Percentiles rank a stretch among this genome's conserved stretches.
phyloP scores from a whole-genome alignment of 2,113 vertebrate species.

The Carettochelys insculpta region DNA sequence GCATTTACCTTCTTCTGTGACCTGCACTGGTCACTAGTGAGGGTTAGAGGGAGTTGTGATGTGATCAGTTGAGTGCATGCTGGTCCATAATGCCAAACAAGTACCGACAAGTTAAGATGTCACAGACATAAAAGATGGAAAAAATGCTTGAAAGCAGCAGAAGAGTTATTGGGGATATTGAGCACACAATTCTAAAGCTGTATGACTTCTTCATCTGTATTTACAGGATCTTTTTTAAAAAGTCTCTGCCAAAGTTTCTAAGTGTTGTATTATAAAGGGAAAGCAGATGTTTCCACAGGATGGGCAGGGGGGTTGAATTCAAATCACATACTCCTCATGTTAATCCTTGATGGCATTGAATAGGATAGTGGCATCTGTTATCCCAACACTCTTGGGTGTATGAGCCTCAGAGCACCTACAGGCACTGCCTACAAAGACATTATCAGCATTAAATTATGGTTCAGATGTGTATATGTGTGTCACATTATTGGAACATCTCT shows the following conservation, averaged over 20 bases:
- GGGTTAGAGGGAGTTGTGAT: not conserved
- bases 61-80: not conserved
- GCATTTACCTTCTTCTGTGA: not conserved
- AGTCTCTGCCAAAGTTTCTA: not conserved
- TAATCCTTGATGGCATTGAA: constrained; percentile 60
- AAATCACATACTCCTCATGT: constrained; percentile 60
- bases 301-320: constrained; percentile 50
- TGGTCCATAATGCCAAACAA: accelerated
- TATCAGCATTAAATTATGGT: not conserved
- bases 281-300: constrained; percentile 60
- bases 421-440: constrained; percentile 23
- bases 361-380: constrained; percentile 58
- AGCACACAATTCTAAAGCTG: not conserved
- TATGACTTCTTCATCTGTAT: not conserved
- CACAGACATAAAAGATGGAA: not conserved
- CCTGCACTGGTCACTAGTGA: not conserved
- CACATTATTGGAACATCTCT: not conserved
- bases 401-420: not conserved
- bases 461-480: not conserved
- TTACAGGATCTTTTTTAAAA: constrained; percentile 13
- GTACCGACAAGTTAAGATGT: not conserved
- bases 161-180: not conserved
- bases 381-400: constrained; percentile 11
- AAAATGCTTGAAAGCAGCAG: not conserved
- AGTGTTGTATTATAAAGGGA: not conserved